Percentiles rank a stretch among this genome's conserved stretches.
phyloP scores from a whole-genome alignment of 2,888 invertebrate genomes.

The Trisateles emortualis region DNA sequence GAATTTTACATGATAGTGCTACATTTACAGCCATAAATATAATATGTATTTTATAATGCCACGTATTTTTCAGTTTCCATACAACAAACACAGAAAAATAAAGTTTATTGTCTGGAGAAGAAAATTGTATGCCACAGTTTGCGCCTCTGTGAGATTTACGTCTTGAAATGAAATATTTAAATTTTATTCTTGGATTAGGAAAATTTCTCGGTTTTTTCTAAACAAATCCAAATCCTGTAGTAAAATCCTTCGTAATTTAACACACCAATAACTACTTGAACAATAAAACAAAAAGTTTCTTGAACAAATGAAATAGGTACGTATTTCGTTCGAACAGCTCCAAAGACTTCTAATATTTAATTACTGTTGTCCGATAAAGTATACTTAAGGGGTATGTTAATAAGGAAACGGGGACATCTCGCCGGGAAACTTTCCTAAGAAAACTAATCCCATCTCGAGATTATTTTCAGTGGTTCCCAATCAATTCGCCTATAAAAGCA shows the following conservation, averaged over 20 bases:
- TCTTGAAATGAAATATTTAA: slow-evolving; percentile 39
- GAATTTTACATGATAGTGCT: slow-evolving; percentile 17
- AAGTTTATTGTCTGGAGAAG: slow-evolving; percentile 32
- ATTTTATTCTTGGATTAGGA: slow-evolving; percentile 35
- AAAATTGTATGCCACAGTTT: slow-evolving; percentile 29
- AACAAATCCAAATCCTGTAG: slow-evolving; percentile 17
- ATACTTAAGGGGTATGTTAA: slow-evolving; percentile 68
- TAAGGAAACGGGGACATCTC: slow-evolving; percentile 62
- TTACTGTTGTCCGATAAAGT: slow-evolving; percentile 63
- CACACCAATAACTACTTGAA: slow-evolving; percentile 14
- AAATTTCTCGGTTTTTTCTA: slow-evolving; percentile 23
- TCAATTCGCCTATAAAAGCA: slow-evolving; percentile 81
- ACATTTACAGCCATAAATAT: slow-evolving; percentile 1
- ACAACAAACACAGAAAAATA: slow-evolving; percentile 26
- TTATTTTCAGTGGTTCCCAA: slow-evolving; percentile 77
- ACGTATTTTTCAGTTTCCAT: slow-evolving; percentile 22
- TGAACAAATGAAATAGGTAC: slow-evolving; percentile 8
- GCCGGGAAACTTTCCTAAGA: slow-evolving; percentile 64
- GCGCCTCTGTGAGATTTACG: slow-evolving; percentile 30
- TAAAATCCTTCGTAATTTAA: slow-evolving; percentile 31
- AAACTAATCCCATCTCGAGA: slow-evolving; percentile 77
- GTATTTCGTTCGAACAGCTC: slow-evolving; percentile 22
- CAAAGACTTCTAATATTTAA: slow-evolving; percentile 60
- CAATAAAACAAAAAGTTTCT: slow-evolving; percentile 24
- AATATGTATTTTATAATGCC: slow-evolving; percentile 10